Base-by-base conservation (phyloP, 1,140 invertebrate genomes). In the Pomacea maculata region DNA sequence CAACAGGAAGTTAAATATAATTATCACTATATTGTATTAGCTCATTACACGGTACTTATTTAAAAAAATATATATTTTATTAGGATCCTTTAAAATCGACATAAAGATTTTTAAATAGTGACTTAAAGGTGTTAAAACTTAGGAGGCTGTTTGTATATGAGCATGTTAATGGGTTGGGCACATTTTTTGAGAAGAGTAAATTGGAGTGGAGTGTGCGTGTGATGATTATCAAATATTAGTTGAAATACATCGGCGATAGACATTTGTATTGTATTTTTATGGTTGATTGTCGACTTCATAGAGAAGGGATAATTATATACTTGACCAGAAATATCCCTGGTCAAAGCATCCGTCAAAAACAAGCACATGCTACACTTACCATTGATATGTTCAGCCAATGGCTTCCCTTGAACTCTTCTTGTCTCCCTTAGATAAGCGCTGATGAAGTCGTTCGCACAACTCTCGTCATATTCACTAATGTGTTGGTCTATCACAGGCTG, bases 391-490 rank as follows among this genome's bases (percentile, higher is more conserved):
- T 45, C 34, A 45, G 34, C 34, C 34, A 45, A 45, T 45, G 34
- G 34, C 34, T 45, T 45, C 34, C 34, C 34, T 45, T 45, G 34
- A 2, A 45, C 34, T 45, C 52, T 78, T 7, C 79, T 80, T 29
- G 79, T 72, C 63, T 85, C 83, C 57, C 65, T 54, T 15, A 86
- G 76, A 68, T 88, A 88, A 0, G 80, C 57, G 64, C 83, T 80
- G 52, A 88, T 80, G n/a, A 86, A 85, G 65, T 84, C 82, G 34
- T 81, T 75, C 0, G 82, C 81, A 45, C 83, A 70, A n/a, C 83
- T 76, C 10, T 72, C 76, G 72, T 84, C 82, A 81, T 81, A 85
- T 1, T 75, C 61, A 17, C 70, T 64, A 54, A 84, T 57, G 61
- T 84, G 81, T 72, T 86, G 82, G 25, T 64, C 19, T 34, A 84